phyloP scores from a whole-genome alignment of 2,797 vertebrate genomes.

The Argyrosomus regius region DNA sequence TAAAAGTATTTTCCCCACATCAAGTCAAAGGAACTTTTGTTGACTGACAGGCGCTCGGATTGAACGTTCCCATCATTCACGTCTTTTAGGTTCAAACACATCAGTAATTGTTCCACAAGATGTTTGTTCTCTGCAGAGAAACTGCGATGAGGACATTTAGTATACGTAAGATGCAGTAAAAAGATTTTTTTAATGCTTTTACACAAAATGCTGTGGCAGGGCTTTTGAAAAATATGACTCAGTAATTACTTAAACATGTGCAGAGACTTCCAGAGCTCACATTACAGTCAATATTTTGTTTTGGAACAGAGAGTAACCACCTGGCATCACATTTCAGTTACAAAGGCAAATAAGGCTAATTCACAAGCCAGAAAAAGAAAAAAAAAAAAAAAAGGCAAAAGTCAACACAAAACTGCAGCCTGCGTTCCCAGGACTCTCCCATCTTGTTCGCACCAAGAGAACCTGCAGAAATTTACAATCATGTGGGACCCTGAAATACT shows the following conservation, averaged over 20 bases:
- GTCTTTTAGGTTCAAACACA: not conserved
- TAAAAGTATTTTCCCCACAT: conserved; percentile 32
- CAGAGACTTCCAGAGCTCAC: conserved; percentile 6
- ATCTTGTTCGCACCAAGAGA: too few species aligned
- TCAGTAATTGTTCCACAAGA: not conserved
- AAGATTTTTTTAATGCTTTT: not conserved
- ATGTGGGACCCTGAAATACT: too few species aligned
- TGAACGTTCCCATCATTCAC: conserved; percentile 12
- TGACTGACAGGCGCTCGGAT: conserved; percentile 5
- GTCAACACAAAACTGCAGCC: too few species aligned
- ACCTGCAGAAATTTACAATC: too few species aligned
- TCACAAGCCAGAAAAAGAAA: too few species aligned
- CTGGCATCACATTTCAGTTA: conserved; percentile 17
- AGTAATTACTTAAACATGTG: conserved; percentile 10
- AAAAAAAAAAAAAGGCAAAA: too few species aligned
- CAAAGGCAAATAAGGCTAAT: not conserved
- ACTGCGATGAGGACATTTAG: too few species aligned
- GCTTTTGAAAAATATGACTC: not conserved
- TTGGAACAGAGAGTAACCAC: conserved; percentile 13
- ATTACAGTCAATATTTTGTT: conserved; percentile 7
- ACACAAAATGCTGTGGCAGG: not conserved
- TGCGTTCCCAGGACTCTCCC: too few species aligned
- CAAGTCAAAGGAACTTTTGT: conserved; percentile 14
- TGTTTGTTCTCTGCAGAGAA: conserved; percentile 4
- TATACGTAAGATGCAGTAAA: not conserved